Evolutionary conservation across 2,113 vertebrate species (phyloP), one percentile per base, ranked within the genome.

Genomic region (Aramus guarauna): DNA sequence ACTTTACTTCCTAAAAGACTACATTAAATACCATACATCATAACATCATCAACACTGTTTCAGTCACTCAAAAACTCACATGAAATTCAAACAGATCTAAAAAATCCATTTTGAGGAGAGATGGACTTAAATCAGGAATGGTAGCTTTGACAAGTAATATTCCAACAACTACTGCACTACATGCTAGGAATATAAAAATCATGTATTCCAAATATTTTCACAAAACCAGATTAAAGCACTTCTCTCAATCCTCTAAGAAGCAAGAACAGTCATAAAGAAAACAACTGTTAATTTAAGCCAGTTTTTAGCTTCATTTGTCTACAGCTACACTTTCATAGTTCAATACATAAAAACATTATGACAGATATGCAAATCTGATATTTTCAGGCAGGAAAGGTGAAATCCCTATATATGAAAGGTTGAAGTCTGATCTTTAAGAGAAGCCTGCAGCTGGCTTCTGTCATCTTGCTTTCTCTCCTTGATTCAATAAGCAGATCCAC

Each of bases 361-460:
- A 85, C 77, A 96, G 56, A 82, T 92, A 97, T 75, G 88, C 84
- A 96, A 92, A 97, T 90, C 62, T 92, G 92, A 13, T 95, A 47
- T 96, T 97, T 94, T 82, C 91, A 82, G 39, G 58, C 80, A 87
- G 45, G 76, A 87, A 96, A 97, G 94, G 86, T 97, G 69, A 96
- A 97, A 82, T 92, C 69, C 62, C 73, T 82, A 16, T 53, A 60
- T 62, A 81, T 64, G 84, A 96, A 96, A 96, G 58, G 86, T 91
- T 95, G 88, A 92, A 85, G 86, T n/a, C 56, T 94, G 89, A 91
- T 94, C 88, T 94, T 95, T 94, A 48, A 87, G 79, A 79, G 60
- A 47, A 94, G 80, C 73, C 89, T 79, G 76, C 45, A 97, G 94
- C 69, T 87, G 53, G 13, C 63, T 94, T 88, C 68, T 92, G 82